Percentiles rank a stretch among this genome's conserved stretches.
Conservation (phyloP, 2,113 vertebrate species). For the Rhinogobius similis region DNA sequence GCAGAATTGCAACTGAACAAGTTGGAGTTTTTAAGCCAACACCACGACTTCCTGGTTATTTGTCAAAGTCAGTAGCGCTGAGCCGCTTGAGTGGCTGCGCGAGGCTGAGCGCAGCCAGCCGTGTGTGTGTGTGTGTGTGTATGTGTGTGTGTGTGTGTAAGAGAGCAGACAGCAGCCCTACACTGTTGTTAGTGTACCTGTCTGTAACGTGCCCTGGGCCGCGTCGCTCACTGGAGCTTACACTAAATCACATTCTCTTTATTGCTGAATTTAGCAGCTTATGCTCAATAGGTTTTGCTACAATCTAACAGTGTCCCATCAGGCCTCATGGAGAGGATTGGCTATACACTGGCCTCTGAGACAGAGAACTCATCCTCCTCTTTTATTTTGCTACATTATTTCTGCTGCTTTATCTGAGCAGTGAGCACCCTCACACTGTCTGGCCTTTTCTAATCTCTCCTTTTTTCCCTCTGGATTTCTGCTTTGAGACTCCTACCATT, state of each 20-base stretch:
- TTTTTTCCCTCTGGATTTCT: slow-evolving; percentile 54
- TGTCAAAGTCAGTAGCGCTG: slow-evolving; percentile 98
- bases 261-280: slow-evolving; percentile 99
- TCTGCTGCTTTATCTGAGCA: slow-evolving; percentile 65
- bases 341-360: slow-evolving; percentile 86
- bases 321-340: slow-evolving; percentile 92
- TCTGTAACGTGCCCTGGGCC: slow-evolving; percentile 74
- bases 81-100: slow-evolving; percentile 90
- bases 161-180: slow-evolving; percentile 68
- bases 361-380: slow-evolving; percentile 78
- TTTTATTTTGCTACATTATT: slow-evolving; percentile 90
- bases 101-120: slow-evolving; percentile 62
- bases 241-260: slow-evolving; percentile 98
- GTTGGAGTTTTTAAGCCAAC: slow-evolving; percentile 99
- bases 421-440: slow-evolving; percentile 39
- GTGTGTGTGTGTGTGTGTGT: neutral
- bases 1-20: slow-evolving; percentile 99
- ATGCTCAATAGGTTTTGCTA: slow-evolving; percentile 95
- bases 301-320: slow-evolving; percentile 91
- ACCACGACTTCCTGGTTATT: slow-evolving; percentile 98
- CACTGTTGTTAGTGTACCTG: slow-evolving; percentile 73
- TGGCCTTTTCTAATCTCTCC: slow-evolving; percentile 48
- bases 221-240: slow-evolving; percentile 82
- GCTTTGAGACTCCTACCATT: slow-evolving; percentile 61
- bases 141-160: neutral